These are phyloP conservation scores for Cliona cf. orientalis DNA, from an alignment of 37 sponge, comb jelly and placozoan species.

Conservation along the genomic window DNA sequence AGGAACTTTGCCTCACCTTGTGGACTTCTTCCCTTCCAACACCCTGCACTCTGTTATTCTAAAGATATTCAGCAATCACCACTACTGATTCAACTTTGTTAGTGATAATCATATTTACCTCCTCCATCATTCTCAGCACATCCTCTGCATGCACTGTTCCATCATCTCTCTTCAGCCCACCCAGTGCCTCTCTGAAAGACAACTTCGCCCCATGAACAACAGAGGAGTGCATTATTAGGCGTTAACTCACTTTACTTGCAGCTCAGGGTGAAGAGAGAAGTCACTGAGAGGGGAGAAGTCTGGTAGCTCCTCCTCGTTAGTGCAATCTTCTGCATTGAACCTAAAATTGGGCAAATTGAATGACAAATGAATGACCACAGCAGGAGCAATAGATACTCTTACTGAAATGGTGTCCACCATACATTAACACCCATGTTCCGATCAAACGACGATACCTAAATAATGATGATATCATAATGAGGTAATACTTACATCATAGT, in stretches of 20 bases:
- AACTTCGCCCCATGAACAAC: slow-evolving; percentile 11
- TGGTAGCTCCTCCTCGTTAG: background rate
- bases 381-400: background rate
- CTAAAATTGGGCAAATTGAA: background rate
- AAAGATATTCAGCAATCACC: too few relatives aligned
- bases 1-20: too few relatives aligned
- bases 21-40: too few relatives aligned
- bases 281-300: slow-evolving; percentile 18
- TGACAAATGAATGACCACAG: background rate
- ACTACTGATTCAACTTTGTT: too few relatives aligned
- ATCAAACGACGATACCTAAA: slow-evolving; percentile 50
- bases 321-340: slow-evolving; percentile 29
- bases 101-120: slow-evolving; percentile 2
- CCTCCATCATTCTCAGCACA: background rate
- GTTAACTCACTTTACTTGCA: slow-evolving; percentile 36
- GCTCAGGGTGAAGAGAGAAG: slow-evolving; percentile 16
- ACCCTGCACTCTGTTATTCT: too few relatives aligned
- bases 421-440: slow-evolving; percentile 72
- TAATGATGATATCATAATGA: background rate
- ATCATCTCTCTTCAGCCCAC: background rate
- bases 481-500: background rate
- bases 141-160: slow-evolving; percentile 40
- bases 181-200: background rate
- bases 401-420: slow-evolving; percentile 71
- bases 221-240: background rate